Evolutionary conservation across 2,113 vertebrate species (phyloP).

Genomic region (Pipa parva): DNA sequence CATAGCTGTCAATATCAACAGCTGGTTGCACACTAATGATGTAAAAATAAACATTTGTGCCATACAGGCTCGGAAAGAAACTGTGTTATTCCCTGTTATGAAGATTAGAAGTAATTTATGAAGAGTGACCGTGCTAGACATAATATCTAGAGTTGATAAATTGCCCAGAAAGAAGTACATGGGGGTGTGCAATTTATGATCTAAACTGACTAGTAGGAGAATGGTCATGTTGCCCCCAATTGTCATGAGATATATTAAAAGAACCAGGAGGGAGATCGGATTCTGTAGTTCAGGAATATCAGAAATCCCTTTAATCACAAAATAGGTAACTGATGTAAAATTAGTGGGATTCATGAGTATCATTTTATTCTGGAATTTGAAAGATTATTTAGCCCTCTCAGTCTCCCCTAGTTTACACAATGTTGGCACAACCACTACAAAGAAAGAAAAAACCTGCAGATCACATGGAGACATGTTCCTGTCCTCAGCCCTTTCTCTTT

Average conservation of each 20-base stretch:
- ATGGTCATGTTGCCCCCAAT: constrained; percentile 42
- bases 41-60: constrained; percentile 49
- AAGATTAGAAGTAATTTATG: constrained; percentile 47
- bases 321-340: constrained; percentile 18
- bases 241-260: constrained; percentile 39
- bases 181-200: constrained; percentile 31
- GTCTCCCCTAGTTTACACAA: too few species aligned
- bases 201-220: constrained; percentile 1
- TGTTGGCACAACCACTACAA: too few species aligned
- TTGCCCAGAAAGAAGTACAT: constrained; percentile 47
- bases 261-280: neutral
- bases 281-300: constrained; percentile 15
- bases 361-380: too few species aligned
- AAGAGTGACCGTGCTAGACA: constrained; percentile 45
- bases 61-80: constrained; percentile 47
- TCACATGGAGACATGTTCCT: too few species aligned
- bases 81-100: constrained; percentile 36
- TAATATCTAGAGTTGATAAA: constrained; percentile 44
- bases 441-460: too few species aligned
- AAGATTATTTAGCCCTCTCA: too few species aligned
- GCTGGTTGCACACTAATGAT: constrained; percentile 47
- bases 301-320: constrained; percentile 45
- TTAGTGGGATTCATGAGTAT: too few species aligned
- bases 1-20: constrained; percentile 48
- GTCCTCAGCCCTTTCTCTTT: too few species aligned